phyloP scores from a whole-genome alignment of 92 coral and sea anemone species.

The Phenganax subtilis region DNA sequence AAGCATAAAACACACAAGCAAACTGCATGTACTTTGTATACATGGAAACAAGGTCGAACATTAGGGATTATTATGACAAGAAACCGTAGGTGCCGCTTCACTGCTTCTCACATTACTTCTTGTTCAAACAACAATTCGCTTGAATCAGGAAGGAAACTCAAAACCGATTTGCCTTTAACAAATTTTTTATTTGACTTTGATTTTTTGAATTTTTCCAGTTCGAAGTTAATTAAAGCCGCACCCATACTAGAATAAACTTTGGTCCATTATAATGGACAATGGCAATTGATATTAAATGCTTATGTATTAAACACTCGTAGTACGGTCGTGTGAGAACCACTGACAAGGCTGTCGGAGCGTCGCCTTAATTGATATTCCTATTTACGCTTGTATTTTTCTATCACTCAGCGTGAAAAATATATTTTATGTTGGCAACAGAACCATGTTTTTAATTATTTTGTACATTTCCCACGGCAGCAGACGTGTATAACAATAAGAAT shows the following conservation, averaged over 20 bases:
- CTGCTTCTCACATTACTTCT: slow-evolving; percentile 25
- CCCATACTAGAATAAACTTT: slow-evolving; percentile 34
- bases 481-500: not conserved
- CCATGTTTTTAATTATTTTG: slow-evolving; percentile 1
- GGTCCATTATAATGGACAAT: slow-evolving; percentile 26
- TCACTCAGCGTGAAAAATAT: not conserved
- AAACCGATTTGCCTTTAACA: slow-evolving; percentile 13
- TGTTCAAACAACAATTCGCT: not conserved
- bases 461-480: too few relatives aligned
- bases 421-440: not conserved
- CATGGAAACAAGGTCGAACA: not conserved
- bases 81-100: slow-evolving; percentile 10
- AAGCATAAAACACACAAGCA: not conserved
- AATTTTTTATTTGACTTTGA: slow-evolving; percentile 12
- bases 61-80: not conserved
- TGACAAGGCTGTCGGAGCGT: not conserved
- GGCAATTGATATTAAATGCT: slow-evolving; percentile 35
- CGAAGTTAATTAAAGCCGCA: slow-evolving; percentile 41
- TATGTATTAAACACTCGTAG: slow-evolving; percentile 12
- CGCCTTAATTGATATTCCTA: not conserved
- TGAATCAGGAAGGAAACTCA: slow-evolving; percentile 20
- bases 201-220: slow-evolving; percentile 5
- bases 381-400: not conserved
- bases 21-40: not conserved
- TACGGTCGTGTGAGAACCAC: slow-evolving; percentile 25